Evolutionary conservation across 1,140 invertebrate species (phyloP).

Genomic region (Luehdorfia chinensis): DNA sequence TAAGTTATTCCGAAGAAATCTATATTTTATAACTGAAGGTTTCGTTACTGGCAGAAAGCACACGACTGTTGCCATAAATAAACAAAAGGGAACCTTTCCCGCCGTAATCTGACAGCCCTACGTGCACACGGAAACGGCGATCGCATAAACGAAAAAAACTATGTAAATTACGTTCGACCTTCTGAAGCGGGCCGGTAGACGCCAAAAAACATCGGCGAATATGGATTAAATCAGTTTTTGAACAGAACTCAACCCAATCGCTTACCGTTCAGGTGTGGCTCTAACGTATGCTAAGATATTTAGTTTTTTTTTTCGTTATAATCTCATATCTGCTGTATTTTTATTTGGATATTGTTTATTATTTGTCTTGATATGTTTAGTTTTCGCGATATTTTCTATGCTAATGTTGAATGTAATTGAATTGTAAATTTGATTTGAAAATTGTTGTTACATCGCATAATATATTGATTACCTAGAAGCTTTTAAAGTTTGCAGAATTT

Average conservation of each 20-base stretch:
- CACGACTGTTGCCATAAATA: too few relatives aligned
- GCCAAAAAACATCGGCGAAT: constrained; percentile 14
- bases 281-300: neutral
- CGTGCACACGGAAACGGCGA: neutral
- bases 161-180: constrained; percentile 5
- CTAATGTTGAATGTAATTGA: too few relatives aligned
- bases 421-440: too few relatives aligned
- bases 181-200: neutral
- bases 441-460: too few relatives aligned
- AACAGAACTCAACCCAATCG: too few relatives aligned
- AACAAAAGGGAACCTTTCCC: too few relatives aligned
- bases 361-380: neutral
- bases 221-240: neutral
- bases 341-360: neutral
- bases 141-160: neutral
- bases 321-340: neutral
- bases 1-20: too few relatives aligned
- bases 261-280: constrained; percentile 7
- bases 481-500: too few relatives aligned
- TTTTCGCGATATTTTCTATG: too few relatives aligned
- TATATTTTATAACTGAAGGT: too few relatives aligned
- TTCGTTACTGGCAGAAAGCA: too few relatives aligned
- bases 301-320: neutral
- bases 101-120: constrained; percentile 1
- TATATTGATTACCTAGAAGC: too few relatives aligned